phyloP scores from a whole-genome alignment of 2,888 invertebrate species.

The Harpagoxenus sublaevis region DNA sequence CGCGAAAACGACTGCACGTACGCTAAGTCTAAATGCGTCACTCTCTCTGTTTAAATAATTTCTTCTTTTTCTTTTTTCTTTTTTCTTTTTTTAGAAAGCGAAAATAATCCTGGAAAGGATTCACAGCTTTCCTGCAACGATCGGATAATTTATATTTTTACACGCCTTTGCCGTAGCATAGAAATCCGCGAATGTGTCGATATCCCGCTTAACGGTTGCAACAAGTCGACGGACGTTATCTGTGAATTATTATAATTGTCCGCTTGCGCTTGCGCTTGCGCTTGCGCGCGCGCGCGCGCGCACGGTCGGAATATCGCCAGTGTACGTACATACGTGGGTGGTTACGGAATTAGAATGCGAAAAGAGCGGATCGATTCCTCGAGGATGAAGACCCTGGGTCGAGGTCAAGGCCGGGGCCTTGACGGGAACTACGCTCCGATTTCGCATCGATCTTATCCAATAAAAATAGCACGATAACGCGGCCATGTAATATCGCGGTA shows the following conservation, averaged over 20 bases:
- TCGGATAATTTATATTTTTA: background rate
- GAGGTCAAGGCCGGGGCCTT: slow-evolving; percentile 81
- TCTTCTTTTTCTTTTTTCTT: too few species aligned
- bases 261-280: too few species aligned
- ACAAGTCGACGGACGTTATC: slow-evolving; percentile 60
- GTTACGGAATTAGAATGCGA: slow-evolving; percentile 70
- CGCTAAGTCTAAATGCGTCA: background rate
- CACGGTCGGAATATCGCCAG: slow-evolving; percentile 54
- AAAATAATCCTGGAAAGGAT: background rate
- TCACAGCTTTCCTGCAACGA: background rate
- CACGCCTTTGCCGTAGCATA: background rate
- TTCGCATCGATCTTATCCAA: slow-evolving; percentile 66
- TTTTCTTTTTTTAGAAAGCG: background rate
- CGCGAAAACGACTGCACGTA: background rate
- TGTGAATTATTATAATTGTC: slow-evolving; percentile 65
- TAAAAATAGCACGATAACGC: slow-evolving; percentile 62
- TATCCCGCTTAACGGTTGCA: slow-evolving; percentile 40
- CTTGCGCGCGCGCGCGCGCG: background rate
- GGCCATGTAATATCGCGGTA: slow-evolving; percentile 22
- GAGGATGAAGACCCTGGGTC: slow-evolving; percentile 80
- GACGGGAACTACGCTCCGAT: slow-evolving; percentile 67
- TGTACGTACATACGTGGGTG: slow-evolving; percentile 60
- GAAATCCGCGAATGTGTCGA: background rate
- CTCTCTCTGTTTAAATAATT: background rate
- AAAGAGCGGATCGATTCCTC: slow-evolving; percentile 78